These are phyloP conservation scores for Drosophila simulans DNA, from an alignment of 1,140 invertebrate species.

Conservation along the genomic window DNA sequence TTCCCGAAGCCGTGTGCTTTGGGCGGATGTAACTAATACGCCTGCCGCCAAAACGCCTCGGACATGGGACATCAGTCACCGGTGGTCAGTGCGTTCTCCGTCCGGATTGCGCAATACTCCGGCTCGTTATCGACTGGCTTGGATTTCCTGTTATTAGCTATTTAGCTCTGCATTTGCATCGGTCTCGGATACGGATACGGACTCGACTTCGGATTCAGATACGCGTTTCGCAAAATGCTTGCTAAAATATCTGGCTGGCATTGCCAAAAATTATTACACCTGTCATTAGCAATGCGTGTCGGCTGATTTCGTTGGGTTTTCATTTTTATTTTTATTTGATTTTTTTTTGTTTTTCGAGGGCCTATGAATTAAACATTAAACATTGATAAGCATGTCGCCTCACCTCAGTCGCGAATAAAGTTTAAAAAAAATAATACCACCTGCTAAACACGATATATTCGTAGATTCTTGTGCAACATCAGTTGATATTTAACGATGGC, in stretches of 20 bases:
- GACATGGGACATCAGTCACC: constrained; percentile 12
- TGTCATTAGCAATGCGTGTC: constrained; percentile 42
- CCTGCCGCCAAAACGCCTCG: constrained; percentile 16
- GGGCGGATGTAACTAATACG: constrained; percentile 52
- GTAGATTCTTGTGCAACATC: constrained; percentile 13
- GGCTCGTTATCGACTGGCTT: constrained; percentile 19
- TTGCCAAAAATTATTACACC: constrained; percentile 41
- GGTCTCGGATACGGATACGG: background rate
- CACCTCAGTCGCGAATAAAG: constrained; percentile 3
- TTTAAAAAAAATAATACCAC: constrained; percentile 1
- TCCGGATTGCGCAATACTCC: constrained; percentile 14
- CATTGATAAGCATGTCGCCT: constrained; percentile 43
- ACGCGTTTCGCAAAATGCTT: constrained; percentile 35
- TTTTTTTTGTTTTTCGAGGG: background rate
- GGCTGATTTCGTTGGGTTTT: background rate
- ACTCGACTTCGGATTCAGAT: background rate
- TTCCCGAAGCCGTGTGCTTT: constrained; percentile 16
- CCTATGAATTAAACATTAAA: constrained; percentile 50
- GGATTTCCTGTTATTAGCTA: constrained; percentile 33
- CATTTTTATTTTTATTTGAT: background rate
- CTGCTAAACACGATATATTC: background rate
- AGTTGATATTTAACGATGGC: background rate
- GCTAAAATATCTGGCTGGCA: constrained; percentile 42
- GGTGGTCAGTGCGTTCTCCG: constrained; percentile 18
- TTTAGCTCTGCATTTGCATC: constrained; percentile 20